Percentiles rank a stretch among this genome's conserved stretches.
phyloP scores from a whole-genome alignment of 92 coral and sea anemone species.

The Phymanthus crucifer region DNA sequence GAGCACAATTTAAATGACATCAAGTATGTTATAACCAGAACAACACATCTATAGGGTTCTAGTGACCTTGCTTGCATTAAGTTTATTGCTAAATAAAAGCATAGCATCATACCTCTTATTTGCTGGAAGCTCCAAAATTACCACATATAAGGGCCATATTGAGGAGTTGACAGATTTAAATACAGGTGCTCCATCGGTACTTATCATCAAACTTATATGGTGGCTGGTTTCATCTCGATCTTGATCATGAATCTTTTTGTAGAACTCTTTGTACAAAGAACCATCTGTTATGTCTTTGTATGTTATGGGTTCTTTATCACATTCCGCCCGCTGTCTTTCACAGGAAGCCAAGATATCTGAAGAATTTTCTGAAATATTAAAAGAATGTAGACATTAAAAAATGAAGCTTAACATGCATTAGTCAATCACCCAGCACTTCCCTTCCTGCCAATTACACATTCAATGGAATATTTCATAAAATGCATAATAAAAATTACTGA shows the following conservation, averaged over 20 bases:
- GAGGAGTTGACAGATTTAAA: conserved; percentile 55
- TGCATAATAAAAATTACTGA: neutral
- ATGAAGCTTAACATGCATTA: neutral
- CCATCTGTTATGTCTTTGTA: conserved; percentile 61
- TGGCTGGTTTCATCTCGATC: conserved; percentile 1
- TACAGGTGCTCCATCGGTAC: conserved; percentile 68
- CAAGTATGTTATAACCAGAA: too few species aligned
- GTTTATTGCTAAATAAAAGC: too few species aligned
- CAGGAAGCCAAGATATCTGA: conserved; percentile 28
- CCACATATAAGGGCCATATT: conserved; percentile 61
- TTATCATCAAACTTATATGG: conserved; percentile 45
- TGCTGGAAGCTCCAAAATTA: conserved; percentile 42
- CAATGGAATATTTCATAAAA: too few species aligned
- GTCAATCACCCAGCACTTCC: neutral
- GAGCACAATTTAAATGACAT: conserved; percentile 40
- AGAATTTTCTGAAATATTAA: conserved; percentile 7
- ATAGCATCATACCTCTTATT: conserved; percentile 42
- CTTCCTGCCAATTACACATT: too few species aligned
- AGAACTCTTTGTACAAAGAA: conserved; percentile 35
- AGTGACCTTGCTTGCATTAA: too few species aligned
- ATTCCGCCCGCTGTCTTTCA: conserved; percentile 32
- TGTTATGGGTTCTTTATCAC: conserved; percentile 20
- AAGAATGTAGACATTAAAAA: too few species aligned
- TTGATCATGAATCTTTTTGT: conserved; percentile 18
- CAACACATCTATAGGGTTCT: too few species aligned